phyloP scores from a whole-genome alignment of 92 coral and sea anemone species.

The Phymanthus crucifer region DNA sequence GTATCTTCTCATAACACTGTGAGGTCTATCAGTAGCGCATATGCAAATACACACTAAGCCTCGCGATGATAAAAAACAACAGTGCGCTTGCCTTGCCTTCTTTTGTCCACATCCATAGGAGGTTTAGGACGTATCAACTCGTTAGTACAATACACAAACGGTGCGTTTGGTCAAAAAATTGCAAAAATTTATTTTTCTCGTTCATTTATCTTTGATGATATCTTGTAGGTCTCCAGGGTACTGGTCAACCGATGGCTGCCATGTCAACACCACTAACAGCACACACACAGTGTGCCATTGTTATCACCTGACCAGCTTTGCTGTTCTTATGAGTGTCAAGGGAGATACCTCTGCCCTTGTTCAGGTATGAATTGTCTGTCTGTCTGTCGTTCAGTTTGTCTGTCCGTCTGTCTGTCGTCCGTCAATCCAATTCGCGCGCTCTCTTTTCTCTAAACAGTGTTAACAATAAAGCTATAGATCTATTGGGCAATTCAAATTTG shows the following conservation, averaged over 20 bases:
- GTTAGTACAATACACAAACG: no score
- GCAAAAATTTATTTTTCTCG: neutral
- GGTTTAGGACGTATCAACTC: neutral
- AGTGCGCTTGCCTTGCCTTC: neutral
- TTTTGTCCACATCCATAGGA: neutral
- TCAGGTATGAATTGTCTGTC: conserved; percentile 11
- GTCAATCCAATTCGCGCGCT: neutral
- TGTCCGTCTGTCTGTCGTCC: neutral
- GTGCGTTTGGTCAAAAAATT: neutral
- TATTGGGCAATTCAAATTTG: no score
- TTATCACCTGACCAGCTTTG: conserved; percentile 89
- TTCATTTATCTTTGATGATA: neutral
- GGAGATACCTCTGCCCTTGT: conserved; percentile 40
- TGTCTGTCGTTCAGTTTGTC: neutral
- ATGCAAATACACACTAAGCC: no score
- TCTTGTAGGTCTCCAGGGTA: conserved; percentile 18
- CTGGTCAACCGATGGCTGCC: conserved; percentile 88
- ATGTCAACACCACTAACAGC: conserved; percentile 56
- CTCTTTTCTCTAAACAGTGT: no score
- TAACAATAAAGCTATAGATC: no score
- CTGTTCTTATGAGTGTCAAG: conserved; percentile 78
- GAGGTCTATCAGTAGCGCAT: no score
- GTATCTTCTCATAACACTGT: no score
- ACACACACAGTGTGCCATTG: conserved; percentile 93
- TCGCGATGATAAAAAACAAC: no score